Percentiles rank a stretch among this genome's conserved stretches.
Evolutionary conservation across 2,888 invertebrate genomes (phyloP).

Genomic region (Ommatoiulus sabulosus): DNA sequence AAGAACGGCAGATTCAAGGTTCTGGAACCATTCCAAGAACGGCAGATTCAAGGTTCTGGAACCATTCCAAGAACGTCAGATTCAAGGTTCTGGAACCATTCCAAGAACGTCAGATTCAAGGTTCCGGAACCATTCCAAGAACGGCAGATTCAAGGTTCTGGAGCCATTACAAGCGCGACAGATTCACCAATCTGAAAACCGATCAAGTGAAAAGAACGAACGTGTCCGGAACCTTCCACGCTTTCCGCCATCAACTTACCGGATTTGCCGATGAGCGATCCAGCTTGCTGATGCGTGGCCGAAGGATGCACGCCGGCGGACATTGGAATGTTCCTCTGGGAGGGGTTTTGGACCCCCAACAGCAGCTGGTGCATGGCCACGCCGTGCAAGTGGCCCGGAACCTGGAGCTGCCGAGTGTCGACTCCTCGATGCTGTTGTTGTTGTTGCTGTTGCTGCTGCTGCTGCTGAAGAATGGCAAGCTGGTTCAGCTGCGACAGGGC

Average conservation of each 20-base stretch:
- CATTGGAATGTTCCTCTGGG: slow-evolving; percentile 19
- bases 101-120: too few species aligned
- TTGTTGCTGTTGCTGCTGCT: slow-evolving; percentile 45
- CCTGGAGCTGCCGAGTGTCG: slow-evolving; percentile 52
- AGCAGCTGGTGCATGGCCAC: slow-evolving; percentile 45
- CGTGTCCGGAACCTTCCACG: too few species aligned
- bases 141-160: too few species aligned
- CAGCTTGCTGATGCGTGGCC: not conserved
- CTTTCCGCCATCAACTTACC: not conserved
- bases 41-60: too few species aligned
- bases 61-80: too few species aligned
- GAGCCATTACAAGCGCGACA: too few species aligned
- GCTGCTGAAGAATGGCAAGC: slow-evolving; percentile 26
- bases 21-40: too few species aligned
- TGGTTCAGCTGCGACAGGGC: slow-evolving; percentile 39
- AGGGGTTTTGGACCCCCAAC: slow-evolving; percentile 39
- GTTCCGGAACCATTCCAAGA: too few species aligned
- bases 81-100: too few species aligned
- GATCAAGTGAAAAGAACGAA: too few species aligned
- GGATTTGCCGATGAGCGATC: slow-evolving; percentile 26
- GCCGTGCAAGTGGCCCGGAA: slow-evolving; percentile 2
- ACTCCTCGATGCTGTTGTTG: slow-evolving; percentile 28
- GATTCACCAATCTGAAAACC: too few species aligned
- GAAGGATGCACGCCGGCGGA: slow-evolving; percentile 21
- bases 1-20: too few species aligned